These are phyloP conservation scores for Perccottus glenii DNA, from an alignment of 2,113 vertebrate species.

Conservation along the genomic window DNA sequence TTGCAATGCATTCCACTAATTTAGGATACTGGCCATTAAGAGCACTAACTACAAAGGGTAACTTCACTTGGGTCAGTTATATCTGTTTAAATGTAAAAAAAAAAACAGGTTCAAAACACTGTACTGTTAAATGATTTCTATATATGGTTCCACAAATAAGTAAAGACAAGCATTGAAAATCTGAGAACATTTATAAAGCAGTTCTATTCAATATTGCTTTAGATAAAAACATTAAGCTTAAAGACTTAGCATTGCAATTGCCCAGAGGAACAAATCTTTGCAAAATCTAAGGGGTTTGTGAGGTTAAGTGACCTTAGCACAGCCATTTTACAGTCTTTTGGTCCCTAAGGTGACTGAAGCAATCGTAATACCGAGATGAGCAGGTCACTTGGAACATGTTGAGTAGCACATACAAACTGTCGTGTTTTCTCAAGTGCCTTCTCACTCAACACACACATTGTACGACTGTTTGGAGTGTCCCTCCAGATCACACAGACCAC, in stretches of 20 bases:
- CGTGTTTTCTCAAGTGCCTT: constrained; percentile 59
- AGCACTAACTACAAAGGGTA: not conserved
- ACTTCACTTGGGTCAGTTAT: no score
- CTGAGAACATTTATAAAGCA: constrained; percentile 12
- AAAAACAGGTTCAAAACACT: no score
- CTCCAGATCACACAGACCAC: constrained; percentile 48
- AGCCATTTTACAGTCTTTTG: constrained; percentile 64
- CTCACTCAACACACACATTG: constrained; percentile 46
- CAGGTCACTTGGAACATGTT: constrained; percentile 54
- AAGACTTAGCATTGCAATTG: constrained; percentile 7
- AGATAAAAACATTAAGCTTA: constrained; percentile 6
- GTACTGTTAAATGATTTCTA: no score
- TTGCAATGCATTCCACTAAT: no score
- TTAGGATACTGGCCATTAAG: no score
- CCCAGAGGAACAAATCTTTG: constrained; percentile 40
- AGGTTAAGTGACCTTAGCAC: constrained; percentile 61
- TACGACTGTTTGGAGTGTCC: constrained; percentile 52
- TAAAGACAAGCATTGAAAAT: no score
- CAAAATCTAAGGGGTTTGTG: constrained; percentile 19
- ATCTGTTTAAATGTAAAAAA: no score
- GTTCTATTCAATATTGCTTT: constrained; percentile 25
- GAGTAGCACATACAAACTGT: constrained; percentile 51
- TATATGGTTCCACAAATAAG: no score
- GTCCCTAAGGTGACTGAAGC: constrained; percentile 59
- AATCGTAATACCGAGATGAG: constrained; percentile 33